Evolutionary conservation across 30 jellyfish, hydroid and myxozoan species (phyloP), one percentile per base, ranked within the genome.

Genomic region (Clytia hemisphaerica): DNA sequence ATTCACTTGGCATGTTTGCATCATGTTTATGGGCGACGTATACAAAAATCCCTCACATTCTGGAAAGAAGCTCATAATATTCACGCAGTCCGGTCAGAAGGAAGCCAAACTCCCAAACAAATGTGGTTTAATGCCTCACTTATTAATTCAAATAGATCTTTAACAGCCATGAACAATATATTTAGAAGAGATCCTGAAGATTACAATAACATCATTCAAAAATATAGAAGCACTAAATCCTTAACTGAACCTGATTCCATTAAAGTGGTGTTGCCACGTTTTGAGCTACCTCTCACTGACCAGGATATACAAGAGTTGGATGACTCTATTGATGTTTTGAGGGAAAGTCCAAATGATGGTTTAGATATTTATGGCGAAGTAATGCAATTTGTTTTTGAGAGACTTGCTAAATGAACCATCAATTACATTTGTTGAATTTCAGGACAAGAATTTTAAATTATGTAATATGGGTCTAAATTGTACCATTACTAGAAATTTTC

Each of bases 71-170:
- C 67, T 16, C 75, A 61, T 61, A 61, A 61, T 22, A 61, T 30
- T 58, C 75, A 61, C 75, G 27, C 57, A 61, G 37, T 61, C 10
- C 57, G 75, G 75, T 30, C 75, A 61, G 75, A 61, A 47, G 57
- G 40, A 26, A 61, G 37, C 37, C 60, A 22, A 44, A 61, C 75
- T 47, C 75, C 75, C 60, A 21, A 26, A 22, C 75, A 61, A 47
- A 57, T 61, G 18, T 61, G 67, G 75, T 33, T 30, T 58, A 6
- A 37, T 4, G 75, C 59, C 22, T 26, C 55, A 35, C 24, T 37
- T 35, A 47, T 6, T 30, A 21, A 61, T 37, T 61, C 75, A 31
- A 44, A 61, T 7, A 30, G 40, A 26, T 24, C 33, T 47, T 22
- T 26, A 1, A 61, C 75, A 3, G 75, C 67, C 37, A 61, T 61